Evolutionary conservation across 2,113 vertebrate species (phyloP), one percentile per base, ranked within the genome.

Genomic region (Pelusios castaneus): DNA sequence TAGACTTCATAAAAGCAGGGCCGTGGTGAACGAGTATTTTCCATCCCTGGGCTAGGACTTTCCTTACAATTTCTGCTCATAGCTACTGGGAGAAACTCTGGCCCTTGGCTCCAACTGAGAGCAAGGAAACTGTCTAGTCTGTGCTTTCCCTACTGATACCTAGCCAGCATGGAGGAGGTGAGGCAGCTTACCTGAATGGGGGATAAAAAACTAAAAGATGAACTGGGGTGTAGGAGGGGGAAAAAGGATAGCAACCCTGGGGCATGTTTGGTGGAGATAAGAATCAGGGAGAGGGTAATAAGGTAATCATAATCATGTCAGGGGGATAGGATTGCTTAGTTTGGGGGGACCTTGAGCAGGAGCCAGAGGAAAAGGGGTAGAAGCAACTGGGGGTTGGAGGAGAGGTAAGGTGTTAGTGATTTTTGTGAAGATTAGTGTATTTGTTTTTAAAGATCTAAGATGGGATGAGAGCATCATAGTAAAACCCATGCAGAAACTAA

Each of bases 311-410:
- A 29, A 75, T 10, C 11, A 3, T n/a, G 4, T 34, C 24, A 41
- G n/a, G 34, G 16, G 29, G 31, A 63, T 11, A 5, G 1, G 1
- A 52, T 8, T 75, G 52, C 5, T 0, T 3, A 56, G 49, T n/a
- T n/a, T 56, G 63, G 21, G n/a, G 81, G 58, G 90, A 91, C 86
- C 13, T 58, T 78, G 78, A 41, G 25, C 43, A 89, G 56, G 70
- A 76, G 7, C 0, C 0, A 34, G 17, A 38, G 84, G 52, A 76
- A 16, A 19, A 41, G n/a, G 38, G 22, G 19, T 73, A 10, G 67
- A 38, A 73, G 38, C n/a, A n/a, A n/a, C 19, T 38, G 21, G 5
- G 67, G 67, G 19, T 5, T 8, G 19, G 38, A 73, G 67, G 38
- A 22, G 17, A 73, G 16, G 17, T 34, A 63, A 34, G 29, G 34